These are phyloP conservation scores for Syrrhaptes paradoxus DNA, from an alignment of 2,113 vertebrate genomes.

Conservation along the genomic window DNA sequence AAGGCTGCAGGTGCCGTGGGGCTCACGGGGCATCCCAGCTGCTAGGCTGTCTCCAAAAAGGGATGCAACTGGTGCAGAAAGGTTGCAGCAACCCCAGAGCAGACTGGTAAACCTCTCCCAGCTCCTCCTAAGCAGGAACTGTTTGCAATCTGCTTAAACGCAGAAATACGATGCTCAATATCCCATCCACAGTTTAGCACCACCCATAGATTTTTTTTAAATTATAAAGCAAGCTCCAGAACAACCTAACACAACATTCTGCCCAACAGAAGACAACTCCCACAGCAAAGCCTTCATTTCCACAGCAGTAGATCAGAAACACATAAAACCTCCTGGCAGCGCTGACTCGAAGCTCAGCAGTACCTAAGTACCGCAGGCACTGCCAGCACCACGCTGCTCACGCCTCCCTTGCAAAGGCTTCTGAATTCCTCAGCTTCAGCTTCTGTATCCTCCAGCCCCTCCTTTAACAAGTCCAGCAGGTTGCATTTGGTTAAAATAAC, in stretches of 20 bases:
- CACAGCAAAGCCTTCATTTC: background rate
- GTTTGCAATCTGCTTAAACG: background rate
- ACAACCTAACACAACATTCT: background rate
- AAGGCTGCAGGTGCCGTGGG: background rate
- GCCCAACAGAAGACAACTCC: background rate
- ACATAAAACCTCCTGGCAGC: background rate
- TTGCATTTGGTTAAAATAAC: background rate
- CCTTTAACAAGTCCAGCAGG: background rate
- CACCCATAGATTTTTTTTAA: background rate
- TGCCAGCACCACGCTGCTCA: background rate
- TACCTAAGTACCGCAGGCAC: background rate
- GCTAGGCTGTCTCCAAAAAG: background rate
- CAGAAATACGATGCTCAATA: background rate
- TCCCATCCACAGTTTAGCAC: background rate
- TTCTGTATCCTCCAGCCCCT: background rate
- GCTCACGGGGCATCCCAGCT: background rate
- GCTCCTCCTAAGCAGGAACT: background rate
- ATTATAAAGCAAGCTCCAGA: background rate
- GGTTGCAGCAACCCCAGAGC: background rate
- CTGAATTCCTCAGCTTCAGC: background rate
- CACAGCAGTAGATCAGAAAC: background rate
- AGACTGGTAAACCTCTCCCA: background rate
- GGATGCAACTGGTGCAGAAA: background rate
- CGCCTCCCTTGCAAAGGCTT: background rate
- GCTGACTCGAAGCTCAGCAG: background rate